Evolutionary conservation across 64 coral and sea anemone species (phyloP).

Genomic region (Dendrophyllia cribrosa): DNA sequence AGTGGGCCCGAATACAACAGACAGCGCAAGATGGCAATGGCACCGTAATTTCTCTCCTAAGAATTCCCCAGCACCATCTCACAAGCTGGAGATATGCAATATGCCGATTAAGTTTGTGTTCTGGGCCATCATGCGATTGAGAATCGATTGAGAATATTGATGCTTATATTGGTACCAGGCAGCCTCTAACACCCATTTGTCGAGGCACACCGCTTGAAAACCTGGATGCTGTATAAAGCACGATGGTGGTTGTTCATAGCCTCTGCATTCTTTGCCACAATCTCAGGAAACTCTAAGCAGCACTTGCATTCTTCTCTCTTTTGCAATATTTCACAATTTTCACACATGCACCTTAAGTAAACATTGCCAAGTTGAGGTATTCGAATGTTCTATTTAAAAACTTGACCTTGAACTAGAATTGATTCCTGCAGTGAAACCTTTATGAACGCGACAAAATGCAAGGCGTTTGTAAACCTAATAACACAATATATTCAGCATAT

Average conservation of each 20-base stretch:
- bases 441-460: too few relatives aligned
- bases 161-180: conserved; percentile 50
- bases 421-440: not conserved
- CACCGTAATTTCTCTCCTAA: conserved; percentile 29
- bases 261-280: not conserved
- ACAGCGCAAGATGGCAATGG: conserved; percentile 33
- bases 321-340: not conserved
- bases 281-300: not conserved
- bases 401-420: not conserved
- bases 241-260: not conserved
- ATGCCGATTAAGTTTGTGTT: conserved; percentile 13
- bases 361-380: not conserved
- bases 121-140: conserved; percentile 9
- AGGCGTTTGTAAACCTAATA: too few relatives aligned
- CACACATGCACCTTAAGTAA: conserved; percentile 27
- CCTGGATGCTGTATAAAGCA: conserved; percentile 28
- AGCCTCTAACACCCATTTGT: conserved; percentile 6
- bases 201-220: conserved; percentile 15
- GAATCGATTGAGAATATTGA: not conserved
- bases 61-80: conserved; percentile 27
- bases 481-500: too few relatives aligned
- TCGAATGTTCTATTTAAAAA: too few relatives aligned
- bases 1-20: conserved; percentile 40
- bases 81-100: conserved; percentile 28
- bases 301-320: not conserved